Evolutionary conservation across 2,888 invertebrate genomes (phyloP).

Genomic region (Sthenelais limicola): DNA sequence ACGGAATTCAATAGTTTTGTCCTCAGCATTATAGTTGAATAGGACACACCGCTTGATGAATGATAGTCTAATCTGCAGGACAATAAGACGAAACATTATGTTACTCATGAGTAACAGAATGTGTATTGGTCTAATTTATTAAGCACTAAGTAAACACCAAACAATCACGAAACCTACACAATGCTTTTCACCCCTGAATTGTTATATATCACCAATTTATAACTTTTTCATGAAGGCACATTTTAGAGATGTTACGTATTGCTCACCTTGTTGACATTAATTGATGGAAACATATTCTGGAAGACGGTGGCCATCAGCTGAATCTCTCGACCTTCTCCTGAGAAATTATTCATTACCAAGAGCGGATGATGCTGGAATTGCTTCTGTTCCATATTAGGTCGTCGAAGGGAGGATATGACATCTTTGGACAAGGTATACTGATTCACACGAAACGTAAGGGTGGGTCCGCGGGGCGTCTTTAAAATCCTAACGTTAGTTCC

Average conservation of each 20-base stretch:
- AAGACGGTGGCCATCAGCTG: constrained; percentile 92
- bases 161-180: too few species aligned
- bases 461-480: constrained; percentile 92
- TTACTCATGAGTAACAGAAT: too few species aligned
- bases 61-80: constrained; percentile 87
- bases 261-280: constrained; percentile 90
- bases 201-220: not conserved
- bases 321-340: constrained; percentile 81
- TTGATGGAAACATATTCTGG: constrained; percentile 98
- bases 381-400: constrained; percentile 76
- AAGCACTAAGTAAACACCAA: not conserved
- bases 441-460: constrained; percentile 83
- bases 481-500: constrained; percentile 84
- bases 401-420: constrained; percentile 83
- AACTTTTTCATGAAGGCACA: not conserved
- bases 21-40: constrained; percentile 88
- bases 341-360: constrained; percentile 83
- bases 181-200: not conserved
- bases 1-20: constrained; percentile 89
- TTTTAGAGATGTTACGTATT: too few species aligned
- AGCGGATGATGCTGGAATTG: constrained; percentile 92
- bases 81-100: too few species aligned
- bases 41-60: constrained; percentile 90
- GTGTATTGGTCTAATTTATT: too few species aligned
- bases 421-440: constrained; percentile 83